Evolutionary conservation across 2,888 invertebrate genomes (phyloP), one percentile per base, ranked within the genome.

Genomic region (Dynastes tityus): DNA sequence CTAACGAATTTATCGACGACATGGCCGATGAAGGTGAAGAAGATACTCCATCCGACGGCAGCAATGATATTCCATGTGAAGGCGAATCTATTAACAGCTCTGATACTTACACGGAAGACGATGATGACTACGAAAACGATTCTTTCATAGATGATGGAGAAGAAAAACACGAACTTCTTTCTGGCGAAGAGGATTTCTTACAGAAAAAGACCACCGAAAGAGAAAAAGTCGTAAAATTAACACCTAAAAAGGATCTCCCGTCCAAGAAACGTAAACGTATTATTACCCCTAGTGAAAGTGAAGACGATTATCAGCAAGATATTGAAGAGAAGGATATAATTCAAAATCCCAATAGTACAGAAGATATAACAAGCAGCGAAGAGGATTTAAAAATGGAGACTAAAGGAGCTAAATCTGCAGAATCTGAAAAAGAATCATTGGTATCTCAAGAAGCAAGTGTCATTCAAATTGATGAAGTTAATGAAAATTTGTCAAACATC

Each of bases 21-120:
- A 84, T 85, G 83, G 88, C 88, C 13, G 85, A 85, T 77, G 89
- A 88, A 85, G 88, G 86, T 16, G 87, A 88, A 81, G 88, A 88
- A 82, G 88, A 87, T 73, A 87, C 87, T 2, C 87, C 88, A 11
- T 86, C 87, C 51, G 87, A 87, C 82, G 87, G 83, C 37, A 88
- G 88, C 76, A 88, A 88, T 80, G 86, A 87, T 55, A 88, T 89
- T 37, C 80, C 85, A 3, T 88, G 87, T 81, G 84, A 85, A 78
- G 88, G 89, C 16, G 89, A 89, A 83, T 87, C 87, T 4, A 82
- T 89, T 49, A 83, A 87, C 64, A 85, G 83, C 73, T 83, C 84
- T 0, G 85, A 85, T 74, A 83, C 85, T 1, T 82, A 83, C 78
- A 61, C 11, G 49, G 80, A 84, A 76, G 77, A 79, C 5, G 82